Percentiles rank a stretch among this genome's conserved stretches.
These are phyloP conservation scores for Panagrolaimus sp. DNA, from an alignment of 1,140 invertebrate species.

Conservation along the genomic window DNA sequence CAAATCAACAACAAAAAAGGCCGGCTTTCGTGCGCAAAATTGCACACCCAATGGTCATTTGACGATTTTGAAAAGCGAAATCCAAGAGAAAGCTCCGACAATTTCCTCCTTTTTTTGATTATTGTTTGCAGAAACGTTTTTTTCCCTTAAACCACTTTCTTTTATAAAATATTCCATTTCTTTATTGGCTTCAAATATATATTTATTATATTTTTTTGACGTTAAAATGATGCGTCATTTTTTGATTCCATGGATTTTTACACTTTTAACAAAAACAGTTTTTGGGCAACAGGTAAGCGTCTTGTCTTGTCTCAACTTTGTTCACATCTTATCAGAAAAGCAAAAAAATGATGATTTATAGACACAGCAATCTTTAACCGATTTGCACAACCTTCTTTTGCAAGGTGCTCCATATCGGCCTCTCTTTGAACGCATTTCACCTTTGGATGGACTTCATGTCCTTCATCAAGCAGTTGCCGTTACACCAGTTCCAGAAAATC, in stretches of 20 bases:
- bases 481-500: constrained; percentile 5
- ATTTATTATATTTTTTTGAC: background rate
- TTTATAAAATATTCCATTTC: background rate
- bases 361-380: background rate
- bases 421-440: constrained; percentile 3
- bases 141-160: constrained; percentile 2
- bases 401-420: background rate
- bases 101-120: background rate
- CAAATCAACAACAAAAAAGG: too few relatives aligned
- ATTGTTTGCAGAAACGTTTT: background rate
- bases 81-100: constrained; percentile 4
- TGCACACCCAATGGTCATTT: constrained; percentile 2
- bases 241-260: constrained; percentile 10
- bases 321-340: background rate
- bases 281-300: background rate
- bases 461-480: constrained; percentile 5
- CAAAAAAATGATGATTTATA: background rate
- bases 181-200: background rate
- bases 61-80: constrained; percentile 5
- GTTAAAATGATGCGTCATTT: background rate
- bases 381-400: constrained; percentile 1
- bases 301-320: too few relatives aligned
- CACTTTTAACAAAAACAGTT: background rate
- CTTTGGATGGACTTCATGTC: constrained; percentile 10
- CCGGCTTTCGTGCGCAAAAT: too few relatives aligned